A percentile compares a stretch with the other conserved stretches of the same genome.
phyloP scores from a whole-genome alignment of 1,140 invertebrate genomes.

The Cydia amplana region DNA sequence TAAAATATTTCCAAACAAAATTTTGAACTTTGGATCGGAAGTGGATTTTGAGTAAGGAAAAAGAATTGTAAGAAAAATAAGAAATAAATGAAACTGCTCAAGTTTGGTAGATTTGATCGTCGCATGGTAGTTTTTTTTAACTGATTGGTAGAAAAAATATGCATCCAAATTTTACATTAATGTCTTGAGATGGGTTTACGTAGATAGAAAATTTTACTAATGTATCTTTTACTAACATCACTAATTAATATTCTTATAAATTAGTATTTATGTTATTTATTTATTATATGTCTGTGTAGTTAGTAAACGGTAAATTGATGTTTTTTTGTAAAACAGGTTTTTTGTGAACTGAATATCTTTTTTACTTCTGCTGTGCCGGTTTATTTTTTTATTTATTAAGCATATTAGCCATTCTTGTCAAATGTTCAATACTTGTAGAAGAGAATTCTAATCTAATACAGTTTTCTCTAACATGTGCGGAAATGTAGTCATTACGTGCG shows the following conservation, averaged over 20 bases:
- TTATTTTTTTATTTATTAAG: no score
- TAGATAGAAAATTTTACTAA: neutral
- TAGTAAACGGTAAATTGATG: constrained; percentile 22
- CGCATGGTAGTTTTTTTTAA: constrained; percentile 6
- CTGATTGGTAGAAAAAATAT: neutral
- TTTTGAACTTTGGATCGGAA: no score
- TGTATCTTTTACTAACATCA: neutral
- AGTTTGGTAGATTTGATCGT: neutral
- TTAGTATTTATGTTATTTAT: neutral
- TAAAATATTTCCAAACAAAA: no score
- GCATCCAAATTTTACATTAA: neutral
- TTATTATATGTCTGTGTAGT: neutral
- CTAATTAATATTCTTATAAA: neutral
- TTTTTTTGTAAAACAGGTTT: neutral
- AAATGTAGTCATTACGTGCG: no score
- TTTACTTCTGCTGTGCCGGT: neutral
- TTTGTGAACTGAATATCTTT: neutral
- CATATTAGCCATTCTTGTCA: no score
- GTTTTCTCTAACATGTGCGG: no score
- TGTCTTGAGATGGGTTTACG: neutral
- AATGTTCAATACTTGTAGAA: no score
- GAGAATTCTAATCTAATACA: no score
- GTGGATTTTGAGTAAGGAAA: neutral
- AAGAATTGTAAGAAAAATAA: neutral
- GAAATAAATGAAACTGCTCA: neutral